A percentile compares a stretch with the other conserved stretches of the same genome.
These are phyloP conservation scores for silkworm (Bombyx mori) DNA, from an alignment of 1,140 invertebrate genomes.

Conservation along the genomic window DNA sequence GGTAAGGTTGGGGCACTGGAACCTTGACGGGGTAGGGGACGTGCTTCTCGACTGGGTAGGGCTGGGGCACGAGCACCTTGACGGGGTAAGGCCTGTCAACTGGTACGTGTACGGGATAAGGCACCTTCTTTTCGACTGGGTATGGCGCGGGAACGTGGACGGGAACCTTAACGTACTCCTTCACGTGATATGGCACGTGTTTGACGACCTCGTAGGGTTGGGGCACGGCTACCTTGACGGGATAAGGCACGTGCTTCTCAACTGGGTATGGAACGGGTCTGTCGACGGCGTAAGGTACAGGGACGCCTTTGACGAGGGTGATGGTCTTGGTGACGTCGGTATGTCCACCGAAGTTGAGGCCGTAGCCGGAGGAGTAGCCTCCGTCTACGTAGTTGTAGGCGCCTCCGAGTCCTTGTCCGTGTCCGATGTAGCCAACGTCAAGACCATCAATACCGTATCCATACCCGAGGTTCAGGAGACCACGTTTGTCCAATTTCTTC, in stretches of 20 bases:
- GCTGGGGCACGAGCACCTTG: constrained; percentile 76
- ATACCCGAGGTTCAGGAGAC: constrained; percentile 73
- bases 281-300: constrained; percentile 76
- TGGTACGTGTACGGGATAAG: constrained; percentile 77
- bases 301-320: constrained; percentile 79
- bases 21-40: constrained; percentile 77
- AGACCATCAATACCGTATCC: constrained; percentile 74
- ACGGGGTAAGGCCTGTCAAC: constrained; percentile 77
- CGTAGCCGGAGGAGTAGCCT: constrained; percentile 42
- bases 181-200: constrained; percentile 73
- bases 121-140: constrained; percentile 74
- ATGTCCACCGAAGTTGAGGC: constrained; percentile 65
- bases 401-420: constrained; percentile 73
- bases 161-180: constrained; percentile 77
- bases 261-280: constrained; percentile 75
- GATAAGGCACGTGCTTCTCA: constrained; percentile 76
- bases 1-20: constrained; percentile 75
- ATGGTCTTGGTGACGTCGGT: constrained; percentile 79
- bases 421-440: constrained; percentile 78
- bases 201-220: constrained; percentile 76
- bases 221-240: constrained; percentile 75
- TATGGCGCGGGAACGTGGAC: constrained; percentile 74
- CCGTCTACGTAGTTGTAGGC: constrained; percentile 73
- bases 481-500: constrained; percentile 74
- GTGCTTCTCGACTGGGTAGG: constrained; percentile 79